A percentile compares a stretch with the other conserved stretches of the same genome.
Evolutionary conservation across 2,113 vertebrate species (phyloP).

Genomic region (Scomber colias): DNA sequence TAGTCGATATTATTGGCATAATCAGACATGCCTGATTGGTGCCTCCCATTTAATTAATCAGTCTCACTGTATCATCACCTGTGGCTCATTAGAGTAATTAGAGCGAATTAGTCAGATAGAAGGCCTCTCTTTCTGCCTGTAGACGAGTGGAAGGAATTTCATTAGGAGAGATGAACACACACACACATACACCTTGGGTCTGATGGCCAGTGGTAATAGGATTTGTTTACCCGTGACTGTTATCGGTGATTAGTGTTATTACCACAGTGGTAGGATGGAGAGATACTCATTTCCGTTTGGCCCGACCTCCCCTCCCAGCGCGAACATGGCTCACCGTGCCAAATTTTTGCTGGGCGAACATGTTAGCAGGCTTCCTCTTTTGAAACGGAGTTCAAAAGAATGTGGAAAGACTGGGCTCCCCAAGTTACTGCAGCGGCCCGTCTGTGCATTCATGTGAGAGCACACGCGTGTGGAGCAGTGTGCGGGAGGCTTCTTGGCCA

Average conservation of each 20-base stretch:
- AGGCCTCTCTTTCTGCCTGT: slow-evolving; percentile 73
- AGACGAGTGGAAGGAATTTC: slow-evolving; percentile 76
- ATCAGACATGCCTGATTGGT: slow-evolving; percentile 82
- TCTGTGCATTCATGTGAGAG: slow-evolving; percentile 76
- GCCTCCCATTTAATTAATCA: slow-evolving; percentile 83
- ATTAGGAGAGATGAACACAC: slow-evolving; percentile 68
- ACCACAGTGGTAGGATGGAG: slow-evolving; percentile 47
- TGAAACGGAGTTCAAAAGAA: slow-evolving; percentile 71
- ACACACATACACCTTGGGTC: slow-evolving; percentile 65
- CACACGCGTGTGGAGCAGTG: slow-evolving; percentile 68
- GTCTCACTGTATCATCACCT: slow-evolving; percentile 83
- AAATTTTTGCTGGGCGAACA: slow-evolving; percentile 62
- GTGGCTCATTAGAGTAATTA: slow-evolving; percentile 84
- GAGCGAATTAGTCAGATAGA: slow-evolving; percentile 79
- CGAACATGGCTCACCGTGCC: slow-evolving; percentile 58
- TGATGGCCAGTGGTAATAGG: slow-evolving; percentile 67
- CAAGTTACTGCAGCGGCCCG: slow-evolving; percentile 67
- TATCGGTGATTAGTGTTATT: slow-evolving; percentile 66
- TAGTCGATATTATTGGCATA: slow-evolving; percentile 81
- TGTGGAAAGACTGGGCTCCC: slow-evolving; percentile 79
- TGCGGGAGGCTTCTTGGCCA: slow-evolving; percentile 80
- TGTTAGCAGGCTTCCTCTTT: slow-evolving; percentile 67
- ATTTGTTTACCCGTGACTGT: slow-evolving; percentile 77
- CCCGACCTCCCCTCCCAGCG: slow-evolving; percentile 35
- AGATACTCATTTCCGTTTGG: slow-evolving; percentile 55